phyloP scores from a whole-genome alignment of 2,113 vertebrate genomes.

The Calypte anna region DNA sequence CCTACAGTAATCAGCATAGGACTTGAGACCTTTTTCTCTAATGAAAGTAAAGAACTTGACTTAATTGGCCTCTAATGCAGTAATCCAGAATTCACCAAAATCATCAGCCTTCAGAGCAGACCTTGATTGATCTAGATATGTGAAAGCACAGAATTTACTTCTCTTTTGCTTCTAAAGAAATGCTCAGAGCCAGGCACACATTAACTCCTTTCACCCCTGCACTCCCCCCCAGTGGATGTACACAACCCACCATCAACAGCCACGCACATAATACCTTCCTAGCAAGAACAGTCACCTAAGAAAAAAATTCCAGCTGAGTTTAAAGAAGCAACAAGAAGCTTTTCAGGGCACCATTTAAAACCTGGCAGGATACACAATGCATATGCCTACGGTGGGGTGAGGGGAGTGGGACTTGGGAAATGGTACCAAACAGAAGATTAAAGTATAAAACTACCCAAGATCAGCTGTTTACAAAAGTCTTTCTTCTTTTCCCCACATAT shows the following conservation, averaged over 20 bases:
- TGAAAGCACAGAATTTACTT: not conserved
- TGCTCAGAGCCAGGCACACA: not conserved
- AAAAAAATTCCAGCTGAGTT: not conserved
- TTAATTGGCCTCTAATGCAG: not conserved
- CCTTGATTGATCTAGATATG: not conserved
- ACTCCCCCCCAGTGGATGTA: not conserved
- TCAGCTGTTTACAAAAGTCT: not conserved
- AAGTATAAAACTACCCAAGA: not conserved
- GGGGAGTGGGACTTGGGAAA: not conserved
- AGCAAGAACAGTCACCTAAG: not conserved
- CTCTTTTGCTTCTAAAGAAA: constrained; percentile 25
- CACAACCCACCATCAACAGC: not conserved
- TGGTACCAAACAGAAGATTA: not conserved
- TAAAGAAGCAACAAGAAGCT: not conserved
- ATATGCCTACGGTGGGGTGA: not conserved
- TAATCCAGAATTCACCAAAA: not conserved
- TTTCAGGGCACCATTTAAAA: not conserved
- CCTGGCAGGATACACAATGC: not conserved
- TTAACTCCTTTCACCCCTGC: not conserved
- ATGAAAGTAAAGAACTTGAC: not conserved
- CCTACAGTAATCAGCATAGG: not conserved
- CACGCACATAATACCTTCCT: not conserved
- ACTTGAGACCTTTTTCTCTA: not conserved
- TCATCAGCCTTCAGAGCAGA: not conserved
- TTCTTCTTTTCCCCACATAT: not conserved